Conservation (phyloP, 1,140 invertebrate genomes). For the Periplaneta americana region DNA sequence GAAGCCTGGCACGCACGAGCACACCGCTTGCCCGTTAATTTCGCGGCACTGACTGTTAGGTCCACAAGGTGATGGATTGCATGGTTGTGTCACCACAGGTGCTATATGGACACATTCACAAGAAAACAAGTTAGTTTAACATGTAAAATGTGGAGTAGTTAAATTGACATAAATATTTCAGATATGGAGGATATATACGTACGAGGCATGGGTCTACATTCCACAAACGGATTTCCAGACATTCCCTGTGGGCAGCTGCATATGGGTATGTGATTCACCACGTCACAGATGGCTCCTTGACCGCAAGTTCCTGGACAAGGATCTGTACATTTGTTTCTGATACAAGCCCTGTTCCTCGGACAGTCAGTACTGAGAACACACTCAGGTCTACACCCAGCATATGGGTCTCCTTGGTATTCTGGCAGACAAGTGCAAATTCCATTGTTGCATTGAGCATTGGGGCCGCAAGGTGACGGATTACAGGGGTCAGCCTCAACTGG, state of each 20-base stretch:
- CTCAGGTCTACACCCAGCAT: constrained; percentile 55
- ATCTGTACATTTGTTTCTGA: constrained; percentile 67
- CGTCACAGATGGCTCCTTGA: constrained; percentile 55
- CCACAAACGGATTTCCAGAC: constrained; percentile 56
- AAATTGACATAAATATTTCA: not conserved
- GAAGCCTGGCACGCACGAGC: constrained; percentile 41
- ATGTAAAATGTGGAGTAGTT: not conserved
- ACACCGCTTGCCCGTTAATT: constrained; percentile 42
- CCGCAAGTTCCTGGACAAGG: constrained; percentile 70
- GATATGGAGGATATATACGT: not conserved
- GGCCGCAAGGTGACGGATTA: constrained; percentile 34
- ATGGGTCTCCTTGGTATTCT: constrained; percentile 57
- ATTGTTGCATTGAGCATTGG: constrained; percentile 38
- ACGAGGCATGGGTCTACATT: constrained; percentile 19
- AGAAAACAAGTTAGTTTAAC: not conserved
- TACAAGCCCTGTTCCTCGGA: constrained; percentile 57
- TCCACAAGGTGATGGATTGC: constrained; percentile 38
- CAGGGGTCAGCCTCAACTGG: constrained; percentile 24
- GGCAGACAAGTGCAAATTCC: constrained; percentile 52
- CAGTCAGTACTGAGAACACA: constrained; percentile 59
- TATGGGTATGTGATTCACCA: constrained; percentile 54
- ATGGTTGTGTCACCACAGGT: constrained; percentile 36
- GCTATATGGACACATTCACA: not conserved
- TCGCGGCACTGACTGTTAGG: constrained; percentile 39
- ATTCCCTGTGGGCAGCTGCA: constrained; percentile 53